Base-by-base conservation (phyloP, 2,113 vertebrate species). In the Tautogolabrus adspersus region DNA sequence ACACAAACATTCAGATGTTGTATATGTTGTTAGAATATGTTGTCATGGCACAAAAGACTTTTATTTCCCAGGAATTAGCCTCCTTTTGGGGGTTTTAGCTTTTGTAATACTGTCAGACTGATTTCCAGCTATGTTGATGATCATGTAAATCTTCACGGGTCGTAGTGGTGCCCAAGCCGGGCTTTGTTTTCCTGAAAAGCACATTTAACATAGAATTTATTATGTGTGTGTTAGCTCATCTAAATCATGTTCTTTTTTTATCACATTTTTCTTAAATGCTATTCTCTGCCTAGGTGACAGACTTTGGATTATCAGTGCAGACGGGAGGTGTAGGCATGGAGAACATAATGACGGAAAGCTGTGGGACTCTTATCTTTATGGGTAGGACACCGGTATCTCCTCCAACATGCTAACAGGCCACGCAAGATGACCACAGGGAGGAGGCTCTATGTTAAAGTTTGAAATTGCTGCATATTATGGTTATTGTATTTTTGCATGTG, bases 361-460 rank as follows among this genome's bases (percentile, higher is more conserved):
- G 96, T 81, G 96, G 96, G 64, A 97, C 96, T 4, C 95, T 96
- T 21, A 94, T 92, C 67, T 96, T 96, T 72, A 96, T 95, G 95
- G 96, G 95, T 96, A 92, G 82, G 92, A 81, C 49, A 72, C 49
- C 42, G 34, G 62, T 66, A 77, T 81, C 18, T 80, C 57, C 12
- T 79, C 52, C 26, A 49, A 58, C 44, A 76, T 61, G 64, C 9
- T 37, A 67, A 16, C 18, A 38, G 37, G 58, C 34, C n/a, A 38
- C 16, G 63, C 21, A 59, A n/a, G 63, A 47, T 22, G 42, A 83
- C 47, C 40, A 70, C 15, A 38, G 19, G 30, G 21, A 34, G 23
- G 15, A 34, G 64, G 34, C 8, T 67, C 12, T 42, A 10, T 34
- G 4, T 34, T 3, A 34, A 34, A 5, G 30, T 18, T 49, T 16